Evolutionary conservation across 2,797 vertebrate genomes (phyloP), one percentile per base, ranked within the genome.

Genomic region (Cirrhinus mrigala): DNA sequence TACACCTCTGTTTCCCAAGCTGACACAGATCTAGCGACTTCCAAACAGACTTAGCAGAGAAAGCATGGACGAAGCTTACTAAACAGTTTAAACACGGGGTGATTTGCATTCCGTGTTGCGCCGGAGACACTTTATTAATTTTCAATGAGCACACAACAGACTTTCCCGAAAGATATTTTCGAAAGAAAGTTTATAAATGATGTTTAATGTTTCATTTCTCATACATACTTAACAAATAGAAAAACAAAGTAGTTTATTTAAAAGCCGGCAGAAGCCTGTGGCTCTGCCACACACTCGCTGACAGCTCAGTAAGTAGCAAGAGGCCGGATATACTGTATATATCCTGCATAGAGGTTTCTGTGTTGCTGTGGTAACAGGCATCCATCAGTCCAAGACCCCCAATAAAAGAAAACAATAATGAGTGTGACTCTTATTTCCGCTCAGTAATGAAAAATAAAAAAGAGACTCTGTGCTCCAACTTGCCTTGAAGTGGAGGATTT

Each of bases 311-410:
- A 50, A 71, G 37, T 33, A 64, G 40, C n/a, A 14, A 78, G 20
- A 12, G 27, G 20, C 24, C 29, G 29, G 24, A 48, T 69, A 77
- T 69, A 52, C 46, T 46, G 46, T 40, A 15, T 68, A 4, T 66
- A 16, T 5, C 9, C 29, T 10, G 48, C 58, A 75, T 27, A 64
- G 33, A 54, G 37, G 46, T 37, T 50, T 46, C 62, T 22, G n/a
- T 69, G 85, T 86, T 86, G 79, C 85, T 80, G 86, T 83, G 81
- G 81, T 73, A 83, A 87, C 81, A 79, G 76, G 68, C 37, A 68
- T 80, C 62, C 37, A 7, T 87, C 81, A 87, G 69, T 71, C 33
- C 3, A 1, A 85, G 44, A 48, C 27, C 48, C 18, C 44, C 80
- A 86, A 73, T 71, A 86, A 71, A 46, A 83, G 70, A 84, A 73